Percentiles rank a stretch among this genome's conserved stretches.
Evolutionary conservation across 2,113 vertebrate species (phyloP).

Genomic region (Mirounga angustirostris): DNA sequence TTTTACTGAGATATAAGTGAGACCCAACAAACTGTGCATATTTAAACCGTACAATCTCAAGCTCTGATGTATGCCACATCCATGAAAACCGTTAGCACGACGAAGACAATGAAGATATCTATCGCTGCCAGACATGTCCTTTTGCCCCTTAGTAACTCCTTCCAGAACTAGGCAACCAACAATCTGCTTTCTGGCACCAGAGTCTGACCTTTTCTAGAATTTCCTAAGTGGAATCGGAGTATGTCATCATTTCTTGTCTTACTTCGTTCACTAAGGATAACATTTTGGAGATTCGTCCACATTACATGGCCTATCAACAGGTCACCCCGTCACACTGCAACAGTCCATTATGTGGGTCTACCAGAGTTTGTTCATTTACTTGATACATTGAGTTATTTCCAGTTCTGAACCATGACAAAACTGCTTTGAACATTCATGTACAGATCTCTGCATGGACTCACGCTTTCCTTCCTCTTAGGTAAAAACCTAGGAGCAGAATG

Average conservation of each 20-base stretch:
- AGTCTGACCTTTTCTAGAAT: background rate
- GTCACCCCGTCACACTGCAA: background rate
- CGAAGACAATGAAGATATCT: background rate
- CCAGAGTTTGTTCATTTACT: background rate
- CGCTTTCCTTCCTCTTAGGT: background rate
- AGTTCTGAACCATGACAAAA: background rate
- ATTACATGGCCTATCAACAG: fast-evolving
- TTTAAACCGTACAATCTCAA: background rate
- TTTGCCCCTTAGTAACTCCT: background rate
- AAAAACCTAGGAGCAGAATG: background rate
- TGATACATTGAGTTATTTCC: background rate
- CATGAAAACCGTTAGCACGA: background rate
- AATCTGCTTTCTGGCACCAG: background rate
- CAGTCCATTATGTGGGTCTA: background rate
- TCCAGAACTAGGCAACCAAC: background rate
- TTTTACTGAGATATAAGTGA: background rate
- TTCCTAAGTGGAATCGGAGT: background rate
- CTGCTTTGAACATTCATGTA: background rate
- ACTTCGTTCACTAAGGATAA: background rate
- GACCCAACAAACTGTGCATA: background rate
- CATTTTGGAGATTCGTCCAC: background rate
- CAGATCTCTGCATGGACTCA: background rate
- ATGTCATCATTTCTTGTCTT: background rate
- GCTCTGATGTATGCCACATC: background rate
- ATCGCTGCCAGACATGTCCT: background rate